Evolutionary conservation across 2,888 invertebrate species (phyloP).

Genomic region (Amphimallon solstitiale): DNA sequence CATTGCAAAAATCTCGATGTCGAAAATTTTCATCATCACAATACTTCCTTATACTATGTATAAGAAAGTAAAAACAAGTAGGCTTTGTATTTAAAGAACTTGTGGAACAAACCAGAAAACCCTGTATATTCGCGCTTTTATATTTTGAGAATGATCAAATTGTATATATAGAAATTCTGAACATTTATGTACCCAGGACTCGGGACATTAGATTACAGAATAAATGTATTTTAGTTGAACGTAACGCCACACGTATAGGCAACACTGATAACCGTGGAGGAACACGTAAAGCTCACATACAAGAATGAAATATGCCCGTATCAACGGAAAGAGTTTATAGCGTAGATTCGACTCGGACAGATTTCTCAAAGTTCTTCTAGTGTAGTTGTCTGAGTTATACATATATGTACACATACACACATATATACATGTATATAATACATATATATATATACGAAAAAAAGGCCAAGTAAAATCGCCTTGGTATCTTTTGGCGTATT

Average conservation of each 20-base stretch:
- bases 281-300: conserved; percentile 59
- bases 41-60: too few relatives aligned
- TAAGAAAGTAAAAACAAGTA: too few relatives aligned
- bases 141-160: too few relatives aligned
- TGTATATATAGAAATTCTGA: too few relatives aligned
- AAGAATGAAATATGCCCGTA: conserved; percentile 60
- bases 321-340: background rate
- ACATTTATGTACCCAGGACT: too few relatives aligned
- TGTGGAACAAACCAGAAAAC: too few relatives aligned
- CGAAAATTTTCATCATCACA: too few relatives aligned
- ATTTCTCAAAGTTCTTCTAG: background rate
- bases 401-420: background rate
- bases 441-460: background rate
- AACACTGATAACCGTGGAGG: conserved; percentile 58
- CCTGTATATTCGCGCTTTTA: too few relatives aligned
- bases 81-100: too few relatives aligned
- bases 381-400: background rate
- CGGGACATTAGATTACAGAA: background rate
- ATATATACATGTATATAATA: background rate
- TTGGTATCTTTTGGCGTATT: conserved; percentile 57
- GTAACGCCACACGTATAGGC: conserved; percentile 55
- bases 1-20: too few relatives aligned
- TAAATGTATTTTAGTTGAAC: background rate
- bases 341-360: background rate
- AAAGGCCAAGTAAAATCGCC: background rate